A percentile compares a stretch with the other conserved stretches of the same genome.
Conservation (phyloP, 2,797 vertebrate genomes). For the Gouania willdenowi region DNA sequence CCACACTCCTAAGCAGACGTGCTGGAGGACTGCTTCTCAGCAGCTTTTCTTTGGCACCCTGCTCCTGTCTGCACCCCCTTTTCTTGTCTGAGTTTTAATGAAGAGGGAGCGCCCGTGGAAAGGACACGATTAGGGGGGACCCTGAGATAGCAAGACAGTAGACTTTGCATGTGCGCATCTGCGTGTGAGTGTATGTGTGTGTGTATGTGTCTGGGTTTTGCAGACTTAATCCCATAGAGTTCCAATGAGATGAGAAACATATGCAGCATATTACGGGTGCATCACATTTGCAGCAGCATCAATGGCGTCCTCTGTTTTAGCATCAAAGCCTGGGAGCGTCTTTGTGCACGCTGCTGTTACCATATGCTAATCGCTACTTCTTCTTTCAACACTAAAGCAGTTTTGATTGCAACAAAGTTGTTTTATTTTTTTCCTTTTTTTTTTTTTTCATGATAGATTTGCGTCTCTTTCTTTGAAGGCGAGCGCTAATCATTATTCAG, state of each 20-base stretch:
- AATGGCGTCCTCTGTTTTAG: slow-evolving; percentile 57
- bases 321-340: slow-evolving; percentile 51
- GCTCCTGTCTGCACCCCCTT: slow-evolving; percentile 59
- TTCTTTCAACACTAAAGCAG: slow-evolving; percentile 26
- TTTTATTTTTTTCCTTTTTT: slow-evolving; percentile 17
- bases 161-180: slow-evolving; percentile 21
- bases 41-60: slow-evolving; percentile 60
- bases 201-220: slow-evolving; percentile 37
- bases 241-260: slow-evolving; percentile 52
- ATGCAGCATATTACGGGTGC: slow-evolving; percentile 56
- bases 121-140: slow-evolving; percentile 59
- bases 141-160: slow-evolving; percentile 8
- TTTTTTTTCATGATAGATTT: slow-evolving; percentile 7
- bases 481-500: slow-evolving; percentile 32
- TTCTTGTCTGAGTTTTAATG: slow-evolving; percentile 75
- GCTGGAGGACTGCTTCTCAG: slow-evolving; percentile 69
- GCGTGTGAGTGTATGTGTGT: slow-evolving; percentile 16
- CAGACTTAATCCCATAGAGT: slow-evolving; percentile 59
- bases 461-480: too few species aligned
- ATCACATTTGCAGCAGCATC: slow-evolving; percentile 48
- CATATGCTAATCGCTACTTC: slow-evolving; percentile 47
- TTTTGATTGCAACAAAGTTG: slow-evolving; percentile 37
- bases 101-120: slow-evolving; percentile 66
- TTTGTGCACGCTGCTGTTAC: slow-evolving; percentile 35
- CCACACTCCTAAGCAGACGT: slow-evolving; percentile 75